phyloP scores from a whole-genome alignment of 2,888 invertebrate genomes.

The Drosophila mercatorum region DNA sequence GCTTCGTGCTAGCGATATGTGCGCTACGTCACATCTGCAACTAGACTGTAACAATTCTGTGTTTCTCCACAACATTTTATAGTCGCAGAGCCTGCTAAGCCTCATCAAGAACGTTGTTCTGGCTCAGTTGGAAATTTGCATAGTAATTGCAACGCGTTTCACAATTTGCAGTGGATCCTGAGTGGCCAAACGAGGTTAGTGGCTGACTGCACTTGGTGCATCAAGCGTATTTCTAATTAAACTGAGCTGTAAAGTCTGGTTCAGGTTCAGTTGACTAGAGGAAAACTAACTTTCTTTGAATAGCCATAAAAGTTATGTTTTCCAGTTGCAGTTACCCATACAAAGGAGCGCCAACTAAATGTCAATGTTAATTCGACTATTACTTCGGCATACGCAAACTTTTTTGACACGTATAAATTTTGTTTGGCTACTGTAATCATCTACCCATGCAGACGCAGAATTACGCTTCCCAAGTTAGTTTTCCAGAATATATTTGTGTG shows the following conservation, averaged over 20 bases:
- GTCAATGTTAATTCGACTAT: no score
- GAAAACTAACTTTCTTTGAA: neutral
- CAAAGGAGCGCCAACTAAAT: no score
- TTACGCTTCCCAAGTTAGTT: no score
- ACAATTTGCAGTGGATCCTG: slow-evolving; percentile 18
- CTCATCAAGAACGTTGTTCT: slow-evolving; percentile 32
- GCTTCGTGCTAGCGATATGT: slow-evolving; percentile 10
- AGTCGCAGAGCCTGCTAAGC: slow-evolving; percentile 18
- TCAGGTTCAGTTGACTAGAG: neutral
- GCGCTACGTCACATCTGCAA: slow-evolving; percentile 33
- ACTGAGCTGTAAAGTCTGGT: slow-evolving; percentile 13
- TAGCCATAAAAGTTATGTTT: neutral
- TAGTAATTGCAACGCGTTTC: slow-evolving; percentile 43
- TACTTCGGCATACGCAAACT: no score
- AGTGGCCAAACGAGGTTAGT: slow-evolving; percentile 36
- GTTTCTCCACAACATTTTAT: slow-evolving; percentile 50
- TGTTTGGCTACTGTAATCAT: no score
- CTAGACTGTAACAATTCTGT: slow-evolving; percentile 42
- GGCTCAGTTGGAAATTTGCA: slow-evolving; percentile 47
- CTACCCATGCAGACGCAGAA: no score
- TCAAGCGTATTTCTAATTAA: slow-evolving; percentile 21
- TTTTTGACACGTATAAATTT: no score
- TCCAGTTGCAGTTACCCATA: no score
- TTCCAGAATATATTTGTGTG: no score
- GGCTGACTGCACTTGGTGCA: slow-evolving; percentile 21